A percentile compares a stretch with the other conserved stretches of the same genome.
These are phyloP conservation scores for Heliothis peltigera DNA, from an alignment of 2,888 invertebrate genomes.

Conservation along the genomic window DNA sequence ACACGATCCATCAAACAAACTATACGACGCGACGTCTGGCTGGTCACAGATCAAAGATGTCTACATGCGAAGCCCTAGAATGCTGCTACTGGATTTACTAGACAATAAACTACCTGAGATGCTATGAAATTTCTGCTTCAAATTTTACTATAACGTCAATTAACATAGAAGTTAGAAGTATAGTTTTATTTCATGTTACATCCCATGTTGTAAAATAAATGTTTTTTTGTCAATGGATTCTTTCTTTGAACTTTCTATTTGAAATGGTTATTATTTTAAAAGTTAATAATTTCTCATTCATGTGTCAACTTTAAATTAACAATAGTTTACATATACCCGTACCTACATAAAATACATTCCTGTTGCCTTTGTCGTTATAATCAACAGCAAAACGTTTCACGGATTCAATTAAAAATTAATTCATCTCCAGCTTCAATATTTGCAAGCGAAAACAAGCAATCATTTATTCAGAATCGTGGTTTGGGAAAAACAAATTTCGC, in stretches of 20 bases:
- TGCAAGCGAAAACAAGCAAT: conserved; percentile 14
- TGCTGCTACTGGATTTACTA: not conserved
- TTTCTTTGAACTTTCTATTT: too few relatives aligned
- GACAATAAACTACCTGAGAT: too few relatives aligned
- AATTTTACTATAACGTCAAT: too few relatives aligned
- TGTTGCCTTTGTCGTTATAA: not conserved
- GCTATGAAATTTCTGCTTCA: too few relatives aligned
- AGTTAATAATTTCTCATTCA: too few relatives aligned
- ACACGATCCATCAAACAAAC: conserved; percentile 6
- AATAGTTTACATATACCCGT: too few relatives aligned
- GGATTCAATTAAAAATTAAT: not conserved
- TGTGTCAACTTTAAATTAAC: too few relatives aligned
- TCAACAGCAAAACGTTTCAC: not conserved
- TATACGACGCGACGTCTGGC: not conserved
- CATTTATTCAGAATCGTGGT: conserved; percentile 27
- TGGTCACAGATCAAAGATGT: conserved; percentile 16
- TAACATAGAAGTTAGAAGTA: too few relatives aligned
- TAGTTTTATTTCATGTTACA: too few relatives aligned
- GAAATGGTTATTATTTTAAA: too few relatives aligned
- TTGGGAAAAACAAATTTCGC: conserved; percentile 29
- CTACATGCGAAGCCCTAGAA: not conserved
- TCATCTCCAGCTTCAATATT: conserved; percentile 12
- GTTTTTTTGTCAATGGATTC: too few relatives aligned
- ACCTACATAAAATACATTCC: not conserved
- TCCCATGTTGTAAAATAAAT: too few relatives aligned